phyloP scores from a whole-genome alignment of 2,888 invertebrate species.

The Eupithecia subumbrata region DNA sequence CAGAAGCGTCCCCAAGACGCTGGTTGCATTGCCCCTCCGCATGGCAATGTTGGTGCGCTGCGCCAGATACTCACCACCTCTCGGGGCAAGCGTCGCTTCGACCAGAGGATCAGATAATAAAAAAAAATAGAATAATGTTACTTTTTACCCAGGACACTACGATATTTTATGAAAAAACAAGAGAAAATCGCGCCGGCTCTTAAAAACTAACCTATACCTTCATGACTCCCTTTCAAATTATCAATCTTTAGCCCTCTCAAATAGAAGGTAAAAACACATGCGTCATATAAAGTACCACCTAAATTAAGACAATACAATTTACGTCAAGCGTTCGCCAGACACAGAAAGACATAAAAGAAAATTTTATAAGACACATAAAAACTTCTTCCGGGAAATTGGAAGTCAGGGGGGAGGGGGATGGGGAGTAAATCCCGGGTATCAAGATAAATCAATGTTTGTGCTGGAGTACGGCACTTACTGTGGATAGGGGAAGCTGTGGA shows the following conservation, averaged over 20 bases:
- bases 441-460: slow-evolving; percentile 83
- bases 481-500: slow-evolving; percentile 55
- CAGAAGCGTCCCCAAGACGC: too few relatives aligned
- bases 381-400: slow-evolving; percentile 75
- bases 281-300: slow-evolving; percentile 20
- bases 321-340: slow-evolving; percentile 34
- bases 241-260: neutral
- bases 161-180: too few relatives aligned
- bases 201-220: neutral
- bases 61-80: too few relatives aligned
- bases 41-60: too few relatives aligned
- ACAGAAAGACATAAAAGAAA: slow-evolving; percentile 63
- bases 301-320: slow-evolving; percentile 40
- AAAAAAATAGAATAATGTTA: too few relatives aligned
- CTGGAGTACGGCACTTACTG: slow-evolving; percentile 72
- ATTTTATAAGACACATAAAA: slow-evolving; percentile 81
- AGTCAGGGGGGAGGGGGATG: slow-evolving; percentile 68
- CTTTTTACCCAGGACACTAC: too few relatives aligned
- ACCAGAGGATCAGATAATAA: too few relatives aligned
- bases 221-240: neutral
- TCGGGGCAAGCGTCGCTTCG: too few relatives aligned
- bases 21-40: too few relatives aligned
- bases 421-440: slow-evolving; percentile 75
- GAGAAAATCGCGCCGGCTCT: too few relatives aligned
- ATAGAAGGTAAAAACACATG: slow-evolving; percentile 20